These are phyloP conservation scores for Otus scops DNA, from an alignment of 2,797 vertebrate genomes.

Conservation along the genomic window DNA sequence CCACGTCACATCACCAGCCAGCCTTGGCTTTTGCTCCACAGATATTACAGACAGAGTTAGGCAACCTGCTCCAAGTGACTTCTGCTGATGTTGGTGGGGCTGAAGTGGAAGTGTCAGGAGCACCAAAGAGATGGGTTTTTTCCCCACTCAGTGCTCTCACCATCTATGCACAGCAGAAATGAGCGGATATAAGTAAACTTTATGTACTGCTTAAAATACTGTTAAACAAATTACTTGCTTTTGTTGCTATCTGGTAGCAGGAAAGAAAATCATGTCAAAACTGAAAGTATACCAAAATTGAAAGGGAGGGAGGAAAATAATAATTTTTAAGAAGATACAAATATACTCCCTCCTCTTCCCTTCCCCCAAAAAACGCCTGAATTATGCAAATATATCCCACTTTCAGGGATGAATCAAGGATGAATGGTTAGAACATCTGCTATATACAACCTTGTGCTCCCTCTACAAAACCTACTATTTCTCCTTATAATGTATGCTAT, in stretches of 20 bases:
- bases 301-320: neutral
- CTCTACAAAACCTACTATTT: neutral
- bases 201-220: neutral
- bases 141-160: neutral
- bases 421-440: neutral
- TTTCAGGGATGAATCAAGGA: neutral
- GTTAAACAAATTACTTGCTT: neutral
- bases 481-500: neutral
- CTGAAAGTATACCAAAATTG: neutral
- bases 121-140: neutral
- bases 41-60: neutral
- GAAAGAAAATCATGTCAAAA: neutral
- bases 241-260: neutral
- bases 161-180: neutral
- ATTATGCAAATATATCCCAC: neutral
- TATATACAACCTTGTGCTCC: neutral
- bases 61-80: neutral
- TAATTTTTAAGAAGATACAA: neutral
- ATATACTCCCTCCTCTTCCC: neutral
- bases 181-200: neutral
- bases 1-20: neutral
- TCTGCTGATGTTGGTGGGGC: neutral
- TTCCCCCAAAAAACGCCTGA: neutral
- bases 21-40: neutral
- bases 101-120: neutral